Evolutionary conservation across 2,113 vertebrate species (phyloP), one percentile per base, ranked within the genome.

Genomic region (Salvelinus fontinalis): DNA sequence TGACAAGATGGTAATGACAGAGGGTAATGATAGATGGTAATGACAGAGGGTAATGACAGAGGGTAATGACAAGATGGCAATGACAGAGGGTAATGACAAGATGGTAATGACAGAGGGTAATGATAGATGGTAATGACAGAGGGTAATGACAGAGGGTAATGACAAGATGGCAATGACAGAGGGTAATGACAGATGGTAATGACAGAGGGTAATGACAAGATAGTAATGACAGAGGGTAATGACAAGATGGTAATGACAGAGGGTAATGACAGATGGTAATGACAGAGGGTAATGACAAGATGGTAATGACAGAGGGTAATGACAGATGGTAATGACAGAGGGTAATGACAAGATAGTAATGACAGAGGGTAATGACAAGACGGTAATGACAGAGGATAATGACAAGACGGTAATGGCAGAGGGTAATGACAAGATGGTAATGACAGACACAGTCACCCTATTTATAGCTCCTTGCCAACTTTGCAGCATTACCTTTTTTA

Each of bases 401-500:
- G 34, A 59, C 66, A 44, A 7, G 29, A 24, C 0, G 74, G 5
- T 51, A 71, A 13, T 34, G 31, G 7, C 39, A 44, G 39, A 44
- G 39, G 39, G 2, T 9, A 44, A 44, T 44, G 39, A 65, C 66
- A 44, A 7, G 29, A 24, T 0, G 71, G 5, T 44, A 71, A 16
- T 3, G 49, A 67, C 60, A 66, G 59, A 24, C 70, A 51, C 75
- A 74, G 71, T 75, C 70, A 11, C 57, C 0, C 1, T 77, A 49
- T 67, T 68, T 75, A 29, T 44, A 9, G 8, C 39, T 44, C 39
- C 39, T 44, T 44, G 39, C 9, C 39, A 44, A 44, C 39, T 11
- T 44, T 44, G 2, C 8, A 44, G 39, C 39, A 44, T 44, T 11
- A 44, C 39, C 9, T 44, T 44, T 44, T 9, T 39, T 39, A 8